These are phyloP conservation scores for Dromius quadrimaculatus DNA, from an alignment of 2,888 invertebrate species.

Conservation along the genomic window DNA sequence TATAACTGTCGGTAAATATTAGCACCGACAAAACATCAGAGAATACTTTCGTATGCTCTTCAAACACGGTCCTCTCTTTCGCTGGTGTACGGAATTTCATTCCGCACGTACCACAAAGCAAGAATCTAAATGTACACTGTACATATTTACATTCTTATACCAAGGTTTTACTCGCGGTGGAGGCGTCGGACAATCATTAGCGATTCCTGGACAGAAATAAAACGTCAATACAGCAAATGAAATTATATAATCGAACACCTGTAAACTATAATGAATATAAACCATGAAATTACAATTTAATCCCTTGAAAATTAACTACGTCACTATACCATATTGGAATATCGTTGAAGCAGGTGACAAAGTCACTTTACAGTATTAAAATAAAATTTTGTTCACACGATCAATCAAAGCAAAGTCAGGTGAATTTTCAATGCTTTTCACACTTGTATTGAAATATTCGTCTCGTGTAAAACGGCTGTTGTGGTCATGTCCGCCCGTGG, in stretches of 20 bases:
- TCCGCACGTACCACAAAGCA: conserved; percentile 63
- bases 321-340: conserved; percentile 37
- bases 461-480: conserved; percentile 34
- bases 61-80: conserved; percentile 61
- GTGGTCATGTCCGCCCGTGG: conserved; percentile 28
- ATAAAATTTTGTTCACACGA: conserved; percentile 29
- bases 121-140: conserved; percentile 63
- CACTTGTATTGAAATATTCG: conserved; percentile 36
- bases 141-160: conserved; percentile 57
- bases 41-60: conserved; percentile 66
- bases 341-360: conserved; percentile 38
- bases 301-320: conserved; percentile 12
- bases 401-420: conserved; percentile 23
- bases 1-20: conserved; percentile 69
- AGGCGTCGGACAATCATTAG: not conserved
- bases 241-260: too few relatives aligned
- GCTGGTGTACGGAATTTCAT: conserved; percentile 63
- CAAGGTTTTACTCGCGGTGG: conserved; percentile 35
- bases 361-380: not conserved
- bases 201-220: conserved; percentile 15
- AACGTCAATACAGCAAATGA: too few relatives aligned
- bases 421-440: conserved; percentile 39
- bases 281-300: conserved; percentile 28
- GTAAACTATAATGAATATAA: not conserved
- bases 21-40: conserved; percentile 65